Percentiles rank a stretch among this genome's conserved stretches.
Evolutionary conservation across 2,113 vertebrate species (phyloP).

Genomic region (Hyperopisus bebe): DNA sequence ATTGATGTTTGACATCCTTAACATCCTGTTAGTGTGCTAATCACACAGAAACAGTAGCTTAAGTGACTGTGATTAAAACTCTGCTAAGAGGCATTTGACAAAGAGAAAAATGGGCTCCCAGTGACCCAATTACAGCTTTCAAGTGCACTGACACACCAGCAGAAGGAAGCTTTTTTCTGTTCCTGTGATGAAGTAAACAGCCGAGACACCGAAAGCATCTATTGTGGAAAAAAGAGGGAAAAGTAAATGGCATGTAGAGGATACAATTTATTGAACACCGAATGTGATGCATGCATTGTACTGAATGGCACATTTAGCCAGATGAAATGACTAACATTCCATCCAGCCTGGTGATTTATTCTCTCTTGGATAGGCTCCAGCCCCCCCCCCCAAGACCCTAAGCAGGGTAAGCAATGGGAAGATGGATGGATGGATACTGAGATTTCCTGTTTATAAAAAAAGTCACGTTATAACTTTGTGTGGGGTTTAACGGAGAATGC

Average conservation of each 20-base stretch:
- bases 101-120: background rate
- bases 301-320: background rate
- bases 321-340: background rate
- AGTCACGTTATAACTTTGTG: background rate
- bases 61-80: constrained; percentile 25
- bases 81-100: constrained; percentile 8
- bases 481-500: background rate
- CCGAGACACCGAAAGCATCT: background rate
- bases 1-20: constrained; percentile 3
- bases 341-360: background rate
- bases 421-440: background rate
- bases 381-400: background rate
- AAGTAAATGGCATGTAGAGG: background rate
- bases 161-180: background rate
- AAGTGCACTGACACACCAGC: constrained; percentile 17
- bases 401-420: background rate
- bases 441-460: background rate
- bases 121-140: background rate
- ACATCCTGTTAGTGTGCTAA: constrained; percentile 15
- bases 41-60: constrained; percentile 13
- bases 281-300: constrained; percentile 4
- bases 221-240: background rate
- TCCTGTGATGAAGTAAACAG: constrained; percentile 4
- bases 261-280: background rate
- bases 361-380: background rate